Evolutionary conservation across 2,113 vertebrate species (phyloP), one percentile per base, ranked within the genome.

Genomic region (Takifugu bimaculatus): DNA sequence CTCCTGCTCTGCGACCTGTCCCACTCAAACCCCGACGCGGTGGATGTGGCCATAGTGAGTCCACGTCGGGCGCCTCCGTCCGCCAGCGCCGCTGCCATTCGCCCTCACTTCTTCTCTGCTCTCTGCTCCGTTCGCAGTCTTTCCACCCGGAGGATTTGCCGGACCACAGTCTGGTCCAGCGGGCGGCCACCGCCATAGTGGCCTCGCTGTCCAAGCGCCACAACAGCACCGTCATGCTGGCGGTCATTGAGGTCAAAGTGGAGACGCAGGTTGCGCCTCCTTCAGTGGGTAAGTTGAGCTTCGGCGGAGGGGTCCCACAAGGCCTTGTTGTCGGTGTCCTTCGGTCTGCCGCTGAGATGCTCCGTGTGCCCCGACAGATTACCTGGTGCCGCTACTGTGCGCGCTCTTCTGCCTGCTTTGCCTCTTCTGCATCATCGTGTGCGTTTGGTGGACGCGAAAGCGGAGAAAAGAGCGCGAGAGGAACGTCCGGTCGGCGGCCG

Each of bases 391-490:
- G 1, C 75, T 93, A 27, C 88, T 98, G 13, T 95, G 94, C 14
- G 87, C 70, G 0, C 72, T 93, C 14, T 93, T 95, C 86, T 91
- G 91, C 29, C 69, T 93, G 75, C 93, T 99, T 20, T 98, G 94
- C 87, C 85, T 95, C 72, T 90, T 92, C 58, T 98, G 96, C 15
- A 90, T 95, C 70, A 92, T 90, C 15, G 85, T 97, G 32, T 97
- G 94, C 0, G 91, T 96, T 53, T 98, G 96, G 96, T 98, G 96
- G 96, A 97, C 92, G 0, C 92, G 95, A 57, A 98, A 98, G 63
- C 91, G 96, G 47, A 94, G 95, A 93, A 99, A 99, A 96, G 95
- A 93, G 77, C 88, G 95, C 0, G 95, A 99, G 85, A 91, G 95
- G 87, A 86, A 88, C 57, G 6, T 60, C 0, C 90, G 82, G 28